Evolutionary conservation across 2,797 vertebrate species (phyloP), one percentile per base, ranked within the genome.

Genomic region (Adrianichthys oophorus): DNA sequence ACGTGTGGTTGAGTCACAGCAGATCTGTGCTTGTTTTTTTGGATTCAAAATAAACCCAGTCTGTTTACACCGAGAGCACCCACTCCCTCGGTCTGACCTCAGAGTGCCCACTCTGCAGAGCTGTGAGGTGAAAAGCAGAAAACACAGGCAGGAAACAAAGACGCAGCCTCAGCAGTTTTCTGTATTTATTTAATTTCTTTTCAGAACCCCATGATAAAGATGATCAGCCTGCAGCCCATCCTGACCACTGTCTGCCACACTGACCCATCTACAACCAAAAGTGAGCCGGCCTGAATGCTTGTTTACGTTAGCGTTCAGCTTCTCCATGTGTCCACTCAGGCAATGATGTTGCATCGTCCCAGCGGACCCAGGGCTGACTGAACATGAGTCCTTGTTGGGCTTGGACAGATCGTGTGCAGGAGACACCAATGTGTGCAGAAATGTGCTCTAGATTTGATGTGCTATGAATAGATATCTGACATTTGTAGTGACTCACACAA

Each of bases 401-500:
- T 48, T 37, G 67, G 76, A 47, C 56, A 16, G 52, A 83, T 67
- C 24, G 8, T 29, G 56, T 48, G 0, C 19, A 70, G 67, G 74
- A 60, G 1, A 45, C 54, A 59, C 40, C 37, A 40, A 59, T 46
- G 42, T 59, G 68, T 50, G 48, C 37, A 61, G 56, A 45, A 49
- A 46, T 63, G 49, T 32, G 4, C 55, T 65, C 66, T 21, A 40
- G 40, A 57, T 44, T 41, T 41, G 32, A 19, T 43, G 24, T 5
- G 42, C 80, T 80, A 87, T 62, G 76, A 85, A 84, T 84, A 82
- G 68, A 15, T 24, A 52, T 66, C 29, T 48, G 37, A 58, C 59
- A 50, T 74, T 72, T 74, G 48, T 76, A 70, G 78, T 60, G 65
- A 47, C 21, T 62, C 61, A 59, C 56, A 57, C 47, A 46, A 65